Conservation (phyloP, 1,140 invertebrate genomes). For the Bombus ignitus region DNA sequence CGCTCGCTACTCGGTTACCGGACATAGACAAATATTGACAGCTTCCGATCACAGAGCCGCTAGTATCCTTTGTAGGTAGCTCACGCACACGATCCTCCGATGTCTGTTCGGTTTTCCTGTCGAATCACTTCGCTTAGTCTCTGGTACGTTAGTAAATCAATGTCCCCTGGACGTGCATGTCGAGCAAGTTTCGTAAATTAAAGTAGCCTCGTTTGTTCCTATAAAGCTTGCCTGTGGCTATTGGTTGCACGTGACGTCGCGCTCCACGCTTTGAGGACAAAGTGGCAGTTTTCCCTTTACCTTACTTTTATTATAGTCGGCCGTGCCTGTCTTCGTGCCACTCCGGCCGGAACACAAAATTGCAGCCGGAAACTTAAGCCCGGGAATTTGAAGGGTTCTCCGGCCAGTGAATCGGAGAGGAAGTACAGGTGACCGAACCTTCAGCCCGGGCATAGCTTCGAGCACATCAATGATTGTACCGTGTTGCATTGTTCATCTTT, state of each 20-base stretch:
- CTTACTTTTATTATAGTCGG: slow-evolving; percentile 36
- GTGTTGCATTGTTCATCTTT: slow-evolving; percentile 55
- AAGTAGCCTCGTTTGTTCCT: slow-evolving; percentile 51
- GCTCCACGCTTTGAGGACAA: slow-evolving; percentile 41
- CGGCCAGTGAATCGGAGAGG: background rate
- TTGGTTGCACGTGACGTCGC: slow-evolving; percentile 28
- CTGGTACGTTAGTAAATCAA: slow-evolving; percentile 62
- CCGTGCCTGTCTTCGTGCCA: slow-evolving; percentile 15
- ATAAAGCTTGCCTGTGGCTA: slow-evolving; percentile 35
- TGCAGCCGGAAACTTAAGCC: slow-evolving; percentile 22
- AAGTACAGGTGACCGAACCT: slow-evolving; percentile 10
- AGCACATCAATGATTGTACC: background rate
- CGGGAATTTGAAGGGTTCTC: background rate
- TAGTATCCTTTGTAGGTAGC: slow-evolving; percentile 67
- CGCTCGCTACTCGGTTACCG: slow-evolving; percentile 71
- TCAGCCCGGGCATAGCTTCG: slow-evolving; percentile 48
- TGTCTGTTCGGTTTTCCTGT: slow-evolving; percentile 62
- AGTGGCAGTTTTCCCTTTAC: slow-evolving; percentile 32
- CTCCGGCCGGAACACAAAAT: slow-evolving; percentile 19
- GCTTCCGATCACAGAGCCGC: slow-evolving; percentile 68
- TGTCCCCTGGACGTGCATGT: slow-evolving; percentile 60
- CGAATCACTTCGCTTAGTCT: slow-evolving; percentile 44
- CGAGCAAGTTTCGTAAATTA: slow-evolving; percentile 64
- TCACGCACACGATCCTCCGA: slow-evolving; percentile 49
- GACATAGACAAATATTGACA: slow-evolving; percentile 76